These are phyloP conservation scores for Cyclophora albipunctata DNA, from an alignment of 2,888 invertebrate genomes.

Conservation along the genomic window DNA sequence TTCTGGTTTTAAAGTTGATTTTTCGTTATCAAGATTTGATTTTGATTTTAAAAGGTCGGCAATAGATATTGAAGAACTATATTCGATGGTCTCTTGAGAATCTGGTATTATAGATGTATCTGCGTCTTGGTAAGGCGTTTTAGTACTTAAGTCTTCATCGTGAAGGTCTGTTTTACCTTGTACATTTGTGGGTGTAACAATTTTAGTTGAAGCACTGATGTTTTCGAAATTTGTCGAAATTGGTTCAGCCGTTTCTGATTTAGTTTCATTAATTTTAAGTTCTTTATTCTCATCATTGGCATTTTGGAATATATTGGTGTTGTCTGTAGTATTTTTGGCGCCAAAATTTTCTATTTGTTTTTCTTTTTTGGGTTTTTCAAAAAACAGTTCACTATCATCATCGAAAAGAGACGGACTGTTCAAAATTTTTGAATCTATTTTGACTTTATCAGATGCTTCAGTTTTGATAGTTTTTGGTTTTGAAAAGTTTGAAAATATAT, in stretches of 20 bases:
- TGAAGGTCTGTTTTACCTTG: neutral
- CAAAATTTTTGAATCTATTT: constrained; percentile 9
- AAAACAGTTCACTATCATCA: constrained; percentile 37
- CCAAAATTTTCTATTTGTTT: neutral
- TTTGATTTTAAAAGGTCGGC: too few species aligned
- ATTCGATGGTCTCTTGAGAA: too few species aligned
- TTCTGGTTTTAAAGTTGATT: neutral
- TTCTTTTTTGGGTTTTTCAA: constrained; percentile 11
- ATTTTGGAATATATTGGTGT: neutral
- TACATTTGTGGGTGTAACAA: neutral
- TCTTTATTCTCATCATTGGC: constrained; percentile 2
- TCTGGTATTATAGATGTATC: neutral
- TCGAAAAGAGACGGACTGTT: constrained; percentile 41
- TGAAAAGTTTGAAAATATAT: constrained; percentile 29
- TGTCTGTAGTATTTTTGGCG: neutral
- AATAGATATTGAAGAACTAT: too few species aligned
- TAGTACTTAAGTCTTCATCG: neutral
- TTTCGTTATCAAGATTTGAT: neutral
- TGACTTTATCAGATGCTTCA: neutral
- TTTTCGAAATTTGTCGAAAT: neutral
- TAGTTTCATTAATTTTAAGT: neutral
- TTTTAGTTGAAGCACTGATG: neutral
- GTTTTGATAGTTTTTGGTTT: too few species aligned
- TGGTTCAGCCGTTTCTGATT: neutral
- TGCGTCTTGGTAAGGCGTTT: neutral